Conservation (phyloP, 2,888 invertebrate species). For the Spilosoma lubricipeda region DNA sequence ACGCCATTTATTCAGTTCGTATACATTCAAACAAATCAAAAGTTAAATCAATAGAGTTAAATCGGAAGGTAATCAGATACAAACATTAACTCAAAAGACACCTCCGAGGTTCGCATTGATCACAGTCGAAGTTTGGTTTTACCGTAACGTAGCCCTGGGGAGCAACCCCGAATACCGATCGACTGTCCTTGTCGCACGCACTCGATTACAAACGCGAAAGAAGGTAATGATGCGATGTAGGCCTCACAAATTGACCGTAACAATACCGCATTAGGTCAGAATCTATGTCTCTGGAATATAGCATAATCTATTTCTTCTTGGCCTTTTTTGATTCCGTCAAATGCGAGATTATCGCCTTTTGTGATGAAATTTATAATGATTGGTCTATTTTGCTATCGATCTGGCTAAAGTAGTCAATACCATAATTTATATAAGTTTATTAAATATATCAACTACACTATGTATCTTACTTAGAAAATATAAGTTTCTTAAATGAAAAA, state of each 20-base stretch:
- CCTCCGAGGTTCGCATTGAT: conserved; percentile 79
- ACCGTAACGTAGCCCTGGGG: conserved; percentile 78
- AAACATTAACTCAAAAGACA: conserved; percentile 77
- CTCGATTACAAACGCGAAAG: conserved; percentile 63
- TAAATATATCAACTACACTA: conserved; percentile 19
- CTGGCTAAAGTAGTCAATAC: conserved; percentile 57
- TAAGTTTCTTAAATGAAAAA: not conserved
- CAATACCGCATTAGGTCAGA: conserved; percentile 75
- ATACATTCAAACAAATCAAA: conserved; percentile 45
- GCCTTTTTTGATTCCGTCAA: conserved; percentile 60
- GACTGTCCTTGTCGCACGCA: conserved; percentile 68
- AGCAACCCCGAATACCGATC: conserved; percentile 62
- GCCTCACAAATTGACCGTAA: conserved; percentile 73
- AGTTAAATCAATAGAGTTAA: conserved; percentile 53
- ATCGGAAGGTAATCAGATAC: conserved; percentile 68
- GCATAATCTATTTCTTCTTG: conserved; percentile 59
- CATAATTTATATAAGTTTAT: conserved; percentile 58
- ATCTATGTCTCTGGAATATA: conserved; percentile 65
- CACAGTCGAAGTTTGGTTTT: conserved; percentile 78
- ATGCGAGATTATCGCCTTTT: conserved; percentile 51
- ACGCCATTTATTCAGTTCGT: not conserved
- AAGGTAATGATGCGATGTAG: conserved; percentile 66
- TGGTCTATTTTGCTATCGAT: conserved; percentile 55
- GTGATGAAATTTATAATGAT: conserved; percentile 57
- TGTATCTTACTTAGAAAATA: not conserved